phyloP scores from a whole-genome alignment of 2,113 vertebrate genomes.

The Tragelaphus imberbis region DNA sequence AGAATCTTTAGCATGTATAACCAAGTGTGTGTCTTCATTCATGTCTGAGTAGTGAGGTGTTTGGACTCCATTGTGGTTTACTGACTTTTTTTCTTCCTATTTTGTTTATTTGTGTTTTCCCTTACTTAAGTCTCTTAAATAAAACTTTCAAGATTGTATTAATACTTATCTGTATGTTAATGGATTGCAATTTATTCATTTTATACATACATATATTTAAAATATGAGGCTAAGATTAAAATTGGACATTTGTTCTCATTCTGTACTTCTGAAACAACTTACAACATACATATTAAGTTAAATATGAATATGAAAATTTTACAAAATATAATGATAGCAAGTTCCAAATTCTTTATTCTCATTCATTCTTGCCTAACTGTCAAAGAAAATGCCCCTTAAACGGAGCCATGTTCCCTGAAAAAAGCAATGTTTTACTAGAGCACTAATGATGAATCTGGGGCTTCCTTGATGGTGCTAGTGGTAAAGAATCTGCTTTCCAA shows the following conservation, averaged over 20 bases:
- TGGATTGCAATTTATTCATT: background rate
- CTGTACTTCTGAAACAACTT: background rate
- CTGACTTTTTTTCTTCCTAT: background rate
- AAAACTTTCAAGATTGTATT: background rate
- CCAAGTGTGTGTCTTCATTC: background rate
- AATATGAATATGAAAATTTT: background rate
- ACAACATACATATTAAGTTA: background rate
- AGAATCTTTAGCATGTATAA: background rate
- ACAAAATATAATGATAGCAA: background rate
- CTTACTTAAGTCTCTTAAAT: background rate
- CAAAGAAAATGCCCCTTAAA: background rate
- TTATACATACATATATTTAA: background rate
- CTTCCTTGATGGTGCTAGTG: accelerated
- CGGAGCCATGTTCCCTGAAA: background rate
- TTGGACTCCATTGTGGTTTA: background rate
- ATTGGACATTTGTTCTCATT: background rate
- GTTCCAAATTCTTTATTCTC: background rate
- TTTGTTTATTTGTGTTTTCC: background rate
- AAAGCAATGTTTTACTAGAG: background rate
- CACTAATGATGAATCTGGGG: background rate
- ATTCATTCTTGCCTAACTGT: background rate
- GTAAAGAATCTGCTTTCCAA: background rate
- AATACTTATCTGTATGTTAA: background rate
- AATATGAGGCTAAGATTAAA: background rate
- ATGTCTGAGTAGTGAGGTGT: background rate